Base-by-base conservation (phyloP, 64 coral and sea anemone species). In the Actinia tenebrosa region DNA sequence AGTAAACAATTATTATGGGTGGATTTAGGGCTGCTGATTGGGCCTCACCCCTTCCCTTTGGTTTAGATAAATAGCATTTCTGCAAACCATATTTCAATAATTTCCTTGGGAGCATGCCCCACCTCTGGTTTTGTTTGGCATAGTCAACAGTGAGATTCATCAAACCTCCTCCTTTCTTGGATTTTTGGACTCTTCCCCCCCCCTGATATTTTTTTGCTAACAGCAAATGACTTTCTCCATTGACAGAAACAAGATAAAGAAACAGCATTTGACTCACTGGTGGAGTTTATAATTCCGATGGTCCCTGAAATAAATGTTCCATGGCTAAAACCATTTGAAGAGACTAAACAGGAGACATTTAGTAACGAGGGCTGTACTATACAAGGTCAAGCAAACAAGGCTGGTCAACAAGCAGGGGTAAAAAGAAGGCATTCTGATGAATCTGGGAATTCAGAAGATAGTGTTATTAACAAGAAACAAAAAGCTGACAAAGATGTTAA, bases 251-350 rank as follows among this genome's bases (percentile, higher is more conserved):
- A 63, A 19, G 43, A 87, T 13, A 30, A 16, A 55, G 27, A 52
- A 46, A 78, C 89, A 81, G 16, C 78, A 10, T 86, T 83, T 82
- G 89, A 90, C 52, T 44, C n/a, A 1, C 44, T 91, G 84, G 84
- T 91, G 52, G 56, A 91, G 3, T 87, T 81, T 82, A 87, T 91
- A 45, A 82, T 20, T 54, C 43, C 6, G 14, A 87, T 6, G 79
- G 62, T 64, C 8, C 71, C 77, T 43, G 46, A 80, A 2, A 23
- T 91, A 7, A 10, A 87, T 82, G 77, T 91, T 30, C 89, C 89
- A 25, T 91, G 89, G 89, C 56, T 91, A 30, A 64, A 85, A 3
- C 27, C 83, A 2, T 60, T 50, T 5, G 19, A 53, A 47, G 83
- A 84, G 14, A 53, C 69, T 4, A 25, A 22, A 54, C 47, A 55